These are phyloP conservation scores for Nephrocerus scutellatus DNA, from an alignment of 2,888 invertebrate genomes.

Conservation along the genomic window DNA sequence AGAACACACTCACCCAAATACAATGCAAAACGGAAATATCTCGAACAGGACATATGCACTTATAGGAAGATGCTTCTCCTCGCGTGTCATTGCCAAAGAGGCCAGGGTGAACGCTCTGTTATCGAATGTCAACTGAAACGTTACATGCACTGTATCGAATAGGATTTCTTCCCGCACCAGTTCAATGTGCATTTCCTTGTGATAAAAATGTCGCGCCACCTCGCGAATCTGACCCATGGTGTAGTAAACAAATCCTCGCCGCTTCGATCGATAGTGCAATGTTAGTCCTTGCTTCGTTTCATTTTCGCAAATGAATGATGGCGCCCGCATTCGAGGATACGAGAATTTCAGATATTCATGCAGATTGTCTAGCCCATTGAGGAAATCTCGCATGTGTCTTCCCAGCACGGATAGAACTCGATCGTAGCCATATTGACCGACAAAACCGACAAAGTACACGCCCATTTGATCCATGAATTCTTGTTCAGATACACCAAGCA, in stretches of 20 bases:
- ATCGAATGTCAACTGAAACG: conserved; percentile 89
- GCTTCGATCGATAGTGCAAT: conserved; percentile 86
- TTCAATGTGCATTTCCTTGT: conserved; percentile 90
- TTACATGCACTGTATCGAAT: conserved; percentile 87
- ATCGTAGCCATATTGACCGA: conserved; percentile 93
- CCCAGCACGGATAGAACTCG: conserved; percentile 83
- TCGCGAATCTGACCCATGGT: conserved; percentile 94
- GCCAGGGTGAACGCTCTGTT: conserved; percentile 84
- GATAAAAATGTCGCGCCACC: conserved; percentile 89
- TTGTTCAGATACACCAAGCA: conserved; percentile 75
- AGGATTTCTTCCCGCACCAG: conserved; percentile 78
- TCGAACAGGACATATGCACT: conserved; percentile 87
- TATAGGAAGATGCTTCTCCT: conserved; percentile 82
- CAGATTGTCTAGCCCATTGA: conserved; percentile 91
- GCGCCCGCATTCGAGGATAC: conserved; percentile 82
- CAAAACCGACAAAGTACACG: conserved; percentile 86
- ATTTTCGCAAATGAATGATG: conserved; percentile 94
- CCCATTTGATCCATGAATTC: conserved; percentile 95
- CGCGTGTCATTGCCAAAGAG: conserved; percentile 75
- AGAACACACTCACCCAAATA: conserved; percentile 77
- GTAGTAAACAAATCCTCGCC: conserved; percentile 91
- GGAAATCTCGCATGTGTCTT: conserved; percentile 89
- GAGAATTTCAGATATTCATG: conserved; percentile 97
- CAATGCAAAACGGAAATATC: conserved; percentile 96
- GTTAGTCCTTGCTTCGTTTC: conserved; percentile 88